Percentiles rank a stretch among this genome's conserved stretches.
These are phyloP conservation scores for Lophura nycthemera DNA, from an alignment of 2,113 vertebrate genomes.

Conservation along the genomic window DNA sequence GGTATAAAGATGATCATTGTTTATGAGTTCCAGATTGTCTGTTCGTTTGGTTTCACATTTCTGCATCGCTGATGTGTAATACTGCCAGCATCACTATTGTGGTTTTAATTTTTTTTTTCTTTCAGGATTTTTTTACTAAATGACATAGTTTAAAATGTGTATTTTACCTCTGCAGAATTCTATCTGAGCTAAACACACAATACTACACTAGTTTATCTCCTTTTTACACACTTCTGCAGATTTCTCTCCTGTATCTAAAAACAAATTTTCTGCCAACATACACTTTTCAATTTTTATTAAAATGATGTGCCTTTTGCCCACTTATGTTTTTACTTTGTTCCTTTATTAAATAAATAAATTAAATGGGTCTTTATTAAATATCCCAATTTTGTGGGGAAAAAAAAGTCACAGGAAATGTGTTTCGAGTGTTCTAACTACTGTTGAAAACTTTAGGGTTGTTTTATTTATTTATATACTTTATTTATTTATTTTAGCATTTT, in stretches of 20 bases:
- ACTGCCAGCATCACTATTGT: neutral
- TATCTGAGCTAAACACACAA: neutral
- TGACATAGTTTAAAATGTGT: neutral
- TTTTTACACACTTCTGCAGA: neutral
- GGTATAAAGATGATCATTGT: neutral
- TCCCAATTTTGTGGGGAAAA: neutral
- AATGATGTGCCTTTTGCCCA: neutral
- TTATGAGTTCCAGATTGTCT: neutral
- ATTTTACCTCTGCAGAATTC: neutral
- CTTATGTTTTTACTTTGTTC: neutral
- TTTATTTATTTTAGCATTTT: neutral
- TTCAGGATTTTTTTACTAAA: neutral
- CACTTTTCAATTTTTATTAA: neutral
- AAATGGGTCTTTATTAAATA: neutral
- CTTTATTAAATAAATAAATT: too few relatives aligned
- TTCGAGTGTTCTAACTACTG: neutral
- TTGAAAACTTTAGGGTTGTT: neutral
- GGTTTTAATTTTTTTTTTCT: neutral
- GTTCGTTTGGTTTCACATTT: neutral
- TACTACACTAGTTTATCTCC: neutral
- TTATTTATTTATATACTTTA: too few relatives aligned
- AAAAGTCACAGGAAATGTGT: neutral
- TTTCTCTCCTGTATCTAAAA: neutral
- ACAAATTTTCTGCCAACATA: neutral
- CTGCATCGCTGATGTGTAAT: neutral